Percentiles rank a stretch among this genome's conserved stretches.
Evolutionary conservation across 2,113 vertebrate genomes (phyloP).

Genomic region (Heterocephalus glaber): DNA sequence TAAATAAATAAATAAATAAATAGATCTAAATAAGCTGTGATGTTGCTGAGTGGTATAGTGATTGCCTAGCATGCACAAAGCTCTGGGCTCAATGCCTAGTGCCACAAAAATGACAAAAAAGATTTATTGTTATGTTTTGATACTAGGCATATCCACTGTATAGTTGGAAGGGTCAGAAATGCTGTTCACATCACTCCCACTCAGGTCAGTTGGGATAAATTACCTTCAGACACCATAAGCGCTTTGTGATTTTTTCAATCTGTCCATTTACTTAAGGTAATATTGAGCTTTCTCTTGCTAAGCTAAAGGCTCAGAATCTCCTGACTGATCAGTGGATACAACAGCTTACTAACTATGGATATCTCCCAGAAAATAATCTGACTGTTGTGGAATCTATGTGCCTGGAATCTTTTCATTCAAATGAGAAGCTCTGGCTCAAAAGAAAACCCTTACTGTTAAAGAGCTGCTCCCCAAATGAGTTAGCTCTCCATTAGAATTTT

Average conservation of each 20-base stretch:
- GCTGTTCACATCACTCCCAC: background rate
- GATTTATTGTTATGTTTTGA: background rate
- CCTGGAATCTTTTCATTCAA: background rate
- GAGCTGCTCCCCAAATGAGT: background rate
- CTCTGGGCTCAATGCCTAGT: background rate
- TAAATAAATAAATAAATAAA: background rate
- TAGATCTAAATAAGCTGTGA: background rate
- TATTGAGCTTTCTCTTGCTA: conserved; percentile 2
- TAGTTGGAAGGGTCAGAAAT: background rate
- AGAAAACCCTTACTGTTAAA: conserved; percentile 19
- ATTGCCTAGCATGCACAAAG: background rate
- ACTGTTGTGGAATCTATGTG: conserved; percentile 8
- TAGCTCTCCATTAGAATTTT: conserved; percentile 29
- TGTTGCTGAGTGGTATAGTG: background rate
- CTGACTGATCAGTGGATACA: background rate
- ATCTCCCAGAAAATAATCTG: conserved; percentile 9
- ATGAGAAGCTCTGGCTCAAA: conserved; percentile 34
- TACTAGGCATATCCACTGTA: background rate
- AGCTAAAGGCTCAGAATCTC: conserved; percentile 15
- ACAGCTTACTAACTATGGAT: background rate
- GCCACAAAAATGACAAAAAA: background rate
- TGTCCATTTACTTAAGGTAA: conserved; percentile 45
- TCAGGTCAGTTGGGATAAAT: conserved; percentile 12
- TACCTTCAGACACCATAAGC: background rate
- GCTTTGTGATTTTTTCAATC: conserved; percentile 37